phyloP scores from a whole-genome alignment of 2,113 vertebrate genomes.

The Sinocyclocheilus grahami region DNA sequence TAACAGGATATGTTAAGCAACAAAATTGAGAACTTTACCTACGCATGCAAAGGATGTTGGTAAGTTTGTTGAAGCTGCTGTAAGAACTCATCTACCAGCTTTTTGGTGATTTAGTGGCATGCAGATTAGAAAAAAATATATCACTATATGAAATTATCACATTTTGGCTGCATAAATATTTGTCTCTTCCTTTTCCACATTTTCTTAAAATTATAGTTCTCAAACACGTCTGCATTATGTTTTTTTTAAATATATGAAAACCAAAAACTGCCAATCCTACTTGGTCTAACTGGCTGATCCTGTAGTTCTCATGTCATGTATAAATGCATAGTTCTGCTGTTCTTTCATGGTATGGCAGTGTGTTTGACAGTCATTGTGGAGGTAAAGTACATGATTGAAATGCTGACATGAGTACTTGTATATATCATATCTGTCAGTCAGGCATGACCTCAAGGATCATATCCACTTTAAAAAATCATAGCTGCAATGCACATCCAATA shows the following conservation, averaged over 20 bases:
- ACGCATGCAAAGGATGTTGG: neutral
- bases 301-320: neutral
- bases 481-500: neutral
- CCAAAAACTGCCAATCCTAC: neutral
- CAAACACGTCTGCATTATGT: neutral
- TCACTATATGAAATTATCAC: neutral
- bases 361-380: conserved; percentile 11
- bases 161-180: neutral
- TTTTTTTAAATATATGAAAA: neutral
- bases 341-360: neutral
- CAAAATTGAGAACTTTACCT: neutral
- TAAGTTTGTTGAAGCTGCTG: neutral
- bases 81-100: neutral
- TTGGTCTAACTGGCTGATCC: neutral
- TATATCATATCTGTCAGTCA: conserved; percentile 6
- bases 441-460: neutral
- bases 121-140: neutral
- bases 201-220: neutral
- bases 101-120: neutral
- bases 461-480: conserved; percentile 2
- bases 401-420: neutral
- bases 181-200: neutral
- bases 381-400: neutral
- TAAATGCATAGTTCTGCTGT: neutral
- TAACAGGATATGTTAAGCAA: neutral